Conservation (phyloP, 2,888 invertebrate species). For the Mythimna lalbum region DNA sequence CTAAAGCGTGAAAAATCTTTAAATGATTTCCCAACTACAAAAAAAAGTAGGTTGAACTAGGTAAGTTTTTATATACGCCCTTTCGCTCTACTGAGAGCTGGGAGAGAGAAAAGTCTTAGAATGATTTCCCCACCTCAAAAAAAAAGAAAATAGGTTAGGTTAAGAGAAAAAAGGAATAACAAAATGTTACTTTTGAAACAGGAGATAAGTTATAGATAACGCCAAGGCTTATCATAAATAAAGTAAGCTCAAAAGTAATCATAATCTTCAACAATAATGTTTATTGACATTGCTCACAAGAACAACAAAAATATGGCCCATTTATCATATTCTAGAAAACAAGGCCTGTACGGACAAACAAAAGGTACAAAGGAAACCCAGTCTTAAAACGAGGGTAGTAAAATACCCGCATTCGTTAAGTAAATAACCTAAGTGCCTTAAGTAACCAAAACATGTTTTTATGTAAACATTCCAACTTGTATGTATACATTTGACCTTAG, state of each 20-base stretch:
- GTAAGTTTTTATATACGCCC: no score
- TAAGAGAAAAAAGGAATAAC: background rate
- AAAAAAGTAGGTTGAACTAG: no score
- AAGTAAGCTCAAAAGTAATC: constrained; percentile 27
- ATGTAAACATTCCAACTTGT: constrained; percentile 60
- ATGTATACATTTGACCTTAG: constrained; percentile 52
- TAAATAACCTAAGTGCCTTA: constrained; percentile 66
- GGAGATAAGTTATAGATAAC: background rate
- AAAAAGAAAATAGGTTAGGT: background rate
- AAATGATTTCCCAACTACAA: no score
- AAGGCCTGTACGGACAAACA: constrained; percentile 43
- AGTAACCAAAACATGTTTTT: constrained; percentile 73
- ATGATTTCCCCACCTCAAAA: no score
- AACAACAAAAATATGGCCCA: constrained; percentile 37
- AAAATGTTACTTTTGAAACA: background rate
- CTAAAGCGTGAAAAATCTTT: no score
- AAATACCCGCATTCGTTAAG: constrained; percentile 63
- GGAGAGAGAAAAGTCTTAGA: no score
- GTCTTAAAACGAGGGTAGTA: constrained; percentile 58
- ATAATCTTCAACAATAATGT: constrained; percentile 6
- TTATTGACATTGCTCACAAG: constrained; percentile 29
- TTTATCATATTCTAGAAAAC: constrained; percentile 57
- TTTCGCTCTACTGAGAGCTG: no score
- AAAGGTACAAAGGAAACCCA: constrained; percentile 53
- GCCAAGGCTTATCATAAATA: constrained; percentile 10